A percentile compares a stretch with the other conserved stretches of the same genome.
These are phyloP conservation scores for Hippasteria phrygiana DNA, from an alignment of 53 echinoderm and acorn worm species.

Conservation along the genomic window DNA sequence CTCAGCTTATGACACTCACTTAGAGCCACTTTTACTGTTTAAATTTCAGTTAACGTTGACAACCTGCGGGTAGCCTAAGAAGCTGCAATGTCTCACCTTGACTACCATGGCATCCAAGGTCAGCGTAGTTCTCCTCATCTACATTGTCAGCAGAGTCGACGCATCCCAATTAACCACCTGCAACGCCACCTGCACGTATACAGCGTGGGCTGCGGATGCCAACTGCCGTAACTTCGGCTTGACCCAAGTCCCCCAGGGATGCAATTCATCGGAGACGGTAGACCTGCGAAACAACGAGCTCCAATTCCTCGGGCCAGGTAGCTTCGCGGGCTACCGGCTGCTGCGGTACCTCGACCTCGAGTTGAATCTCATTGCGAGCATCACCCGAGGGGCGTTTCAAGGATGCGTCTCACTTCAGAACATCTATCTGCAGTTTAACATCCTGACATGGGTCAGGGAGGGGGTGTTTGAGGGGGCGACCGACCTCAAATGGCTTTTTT, in stretches of 20 bases:
- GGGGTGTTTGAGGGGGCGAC: conserved; percentile 22
- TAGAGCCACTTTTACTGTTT: too few species aligned
- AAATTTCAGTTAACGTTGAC: too few species aligned
- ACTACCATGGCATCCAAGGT: too few species aligned
- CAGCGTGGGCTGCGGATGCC: conserved; percentile 60
- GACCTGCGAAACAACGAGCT: conserved; percentile 69
- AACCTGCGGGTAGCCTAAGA: too few species aligned
- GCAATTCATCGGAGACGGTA: conserved; percentile 23
- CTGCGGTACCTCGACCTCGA: conserved; percentile 54
- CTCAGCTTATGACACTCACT: too few species aligned
- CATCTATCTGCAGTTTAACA: conserved; percentile 56
- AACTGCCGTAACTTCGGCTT: conserved; percentile 62
- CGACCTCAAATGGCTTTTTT: conserved; percentile 56
- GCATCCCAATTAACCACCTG: too few species aligned
- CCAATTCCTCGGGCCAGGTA: background rate
- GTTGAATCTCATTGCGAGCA: conserved; percentile 40
- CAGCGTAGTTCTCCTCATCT: too few species aligned
- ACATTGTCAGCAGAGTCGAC: too few species aligned
- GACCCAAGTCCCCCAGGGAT: conserved; percentile 26
- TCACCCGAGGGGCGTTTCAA: conserved; percentile 40
- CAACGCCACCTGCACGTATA: conserved; percentile 66
- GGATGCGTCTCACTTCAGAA: conserved; percentile 33
- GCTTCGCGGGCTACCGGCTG: conserved; percentile 24
- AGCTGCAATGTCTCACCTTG: too few species aligned
- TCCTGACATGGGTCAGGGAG: background rate